Evolutionary conservation across 2,888 invertebrate genomes (phyloP), one percentile per base, ranked within the genome.

Genomic region (Pseudococcus viburni): DNA sequence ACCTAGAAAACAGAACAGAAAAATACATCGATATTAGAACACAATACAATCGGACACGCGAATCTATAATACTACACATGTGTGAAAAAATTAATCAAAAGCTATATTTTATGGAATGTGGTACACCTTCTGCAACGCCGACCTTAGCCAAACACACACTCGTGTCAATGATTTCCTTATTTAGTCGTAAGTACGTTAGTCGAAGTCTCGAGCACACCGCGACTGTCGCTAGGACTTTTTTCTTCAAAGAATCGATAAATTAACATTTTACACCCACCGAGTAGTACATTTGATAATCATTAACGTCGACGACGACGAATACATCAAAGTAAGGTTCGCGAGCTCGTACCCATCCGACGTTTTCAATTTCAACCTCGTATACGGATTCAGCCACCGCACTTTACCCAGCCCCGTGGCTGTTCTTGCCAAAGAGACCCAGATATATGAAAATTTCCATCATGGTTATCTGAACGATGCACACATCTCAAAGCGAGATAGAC

Each of bases 161-260:
- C 73, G 73, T 73, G 73, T 73, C 73, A 33, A 73, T 73, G 73
- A 73, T 73, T 73, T 73, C 73, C 73, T 33, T 73, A 73, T 73
- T 73, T 73, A 73, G 73, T 17, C 73, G 11, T 73, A 73, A 22
- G 11, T 22, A n/a, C 64, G 5, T 55, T 6, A n/a, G 5, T 19
- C 17, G n/a, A 59, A 15, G 11, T 51, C 48, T 12, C 11, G 12
- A 12, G 0, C 2, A 5, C 12, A 55, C 15, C 1, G 59, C 59
- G 17, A 15, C 4, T 64, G 64, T 64, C 64, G 64, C 12, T 22
- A 8, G 2, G 7, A 64, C 64, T 4, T 12, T n/a, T 17, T 64
- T 64, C 15, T 17, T 73, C 17, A 26, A 33, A 33, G 73, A 73
- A 73, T 33, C 33, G 73, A 73, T 73, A 73, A 73, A 73, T 73